Evolutionary conservation across 2,888 invertebrate species (phyloP).

Genomic region (Adelphocoris suturalis): DNA sequence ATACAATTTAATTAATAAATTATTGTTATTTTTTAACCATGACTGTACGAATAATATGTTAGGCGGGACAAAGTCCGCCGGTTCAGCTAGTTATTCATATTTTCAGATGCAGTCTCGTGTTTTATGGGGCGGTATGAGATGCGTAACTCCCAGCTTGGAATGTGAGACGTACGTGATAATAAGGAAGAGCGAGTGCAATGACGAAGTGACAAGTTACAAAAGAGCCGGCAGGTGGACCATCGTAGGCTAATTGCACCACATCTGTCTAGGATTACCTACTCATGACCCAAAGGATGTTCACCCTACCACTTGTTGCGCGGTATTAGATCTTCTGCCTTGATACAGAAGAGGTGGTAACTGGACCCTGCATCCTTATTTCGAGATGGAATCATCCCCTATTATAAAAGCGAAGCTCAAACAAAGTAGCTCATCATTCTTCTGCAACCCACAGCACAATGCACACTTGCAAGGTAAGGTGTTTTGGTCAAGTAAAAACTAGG

Average conservation of each 20-base stretch:
- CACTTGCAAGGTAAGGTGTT: constrained; percentile 52
- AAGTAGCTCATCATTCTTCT: constrained; percentile 23
- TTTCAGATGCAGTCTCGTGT: too few relatives aligned
- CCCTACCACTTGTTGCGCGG: constrained; percentile 33
- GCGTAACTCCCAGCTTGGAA: not conserved
- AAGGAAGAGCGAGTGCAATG: not conserved
- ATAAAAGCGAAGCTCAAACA: constrained; percentile 48
- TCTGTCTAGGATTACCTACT: not conserved
- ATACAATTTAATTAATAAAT: too few relatives aligned
- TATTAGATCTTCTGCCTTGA: constrained; percentile 11
- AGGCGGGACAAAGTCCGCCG: too few relatives aligned
- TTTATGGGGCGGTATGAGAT: not conserved
- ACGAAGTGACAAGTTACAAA: not conserved
- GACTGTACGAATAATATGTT: too few relatives aligned
- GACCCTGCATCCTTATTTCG: constrained; percentile 62
- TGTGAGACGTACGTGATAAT: not conserved
- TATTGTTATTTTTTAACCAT: too few relatives aligned
- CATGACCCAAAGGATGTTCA: not conserved
- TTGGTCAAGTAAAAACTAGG: too few relatives aligned
- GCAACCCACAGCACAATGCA: constrained; percentile 17
- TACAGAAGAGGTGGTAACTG: constrained; percentile 37
- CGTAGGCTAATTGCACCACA: constrained; percentile 21
- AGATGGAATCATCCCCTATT: constrained; percentile 50
- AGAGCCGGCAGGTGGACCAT: not conserved
- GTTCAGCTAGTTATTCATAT: too few relatives aligned